These are phyloP conservation scores for Laupala kohalensis DNA, from an alignment of 1,140 invertebrate genomes.

Conservation along the genomic window DNA sequence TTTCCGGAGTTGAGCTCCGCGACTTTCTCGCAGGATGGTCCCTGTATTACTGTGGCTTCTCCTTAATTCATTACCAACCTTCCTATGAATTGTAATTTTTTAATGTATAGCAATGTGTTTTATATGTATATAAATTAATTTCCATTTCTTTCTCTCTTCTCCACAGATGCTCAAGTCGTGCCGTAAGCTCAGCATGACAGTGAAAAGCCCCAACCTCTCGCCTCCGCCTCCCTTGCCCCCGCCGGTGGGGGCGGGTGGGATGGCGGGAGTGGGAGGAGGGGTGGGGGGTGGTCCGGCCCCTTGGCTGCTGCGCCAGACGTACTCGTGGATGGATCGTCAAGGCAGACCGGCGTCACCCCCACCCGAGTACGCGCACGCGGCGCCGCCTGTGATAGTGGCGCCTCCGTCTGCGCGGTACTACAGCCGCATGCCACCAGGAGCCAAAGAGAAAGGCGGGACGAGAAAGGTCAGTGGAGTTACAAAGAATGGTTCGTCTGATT, in stretches of 20 bases:
- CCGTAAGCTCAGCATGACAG: slow-evolving; percentile 72
- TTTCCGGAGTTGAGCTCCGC: no score
- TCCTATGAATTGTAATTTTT: no score
- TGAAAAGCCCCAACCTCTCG: slow-evolving; percentile 51
- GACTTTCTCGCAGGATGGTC: no score
- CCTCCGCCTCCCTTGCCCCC: slow-evolving; percentile 30
- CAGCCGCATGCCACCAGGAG: not conserved
- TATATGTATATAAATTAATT: no score
- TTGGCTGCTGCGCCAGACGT: slow-evolving; percentile 58
- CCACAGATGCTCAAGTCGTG: slow-evolving; percentile 77
- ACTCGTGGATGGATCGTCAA: slow-evolving; percentile 83
- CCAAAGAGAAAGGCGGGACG: slow-evolving; percentile 31
- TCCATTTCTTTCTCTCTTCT: slow-evolving; percentile 7
- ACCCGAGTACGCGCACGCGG: slow-evolving; percentile 35
- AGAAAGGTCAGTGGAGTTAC: slow-evolving; percentile 42
- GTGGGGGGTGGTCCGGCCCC: slow-evolving; percentile 22
- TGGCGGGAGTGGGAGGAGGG: slow-evolving; percentile 32
- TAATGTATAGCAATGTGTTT: no score
- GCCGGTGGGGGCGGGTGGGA: slow-evolving; percentile 32
- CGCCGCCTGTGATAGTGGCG: slow-evolving; percentile 21
- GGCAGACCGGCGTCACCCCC: slow-evolving; percentile 78
- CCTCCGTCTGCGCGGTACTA: slow-evolving; percentile 23
- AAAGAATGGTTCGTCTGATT: no score
- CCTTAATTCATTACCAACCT: no score
- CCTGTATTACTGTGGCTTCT: no score